Evolutionary conservation across 2,113 vertebrate species (phyloP).

Genomic region (Rhegmatorhina hoffmannsi): DNA sequence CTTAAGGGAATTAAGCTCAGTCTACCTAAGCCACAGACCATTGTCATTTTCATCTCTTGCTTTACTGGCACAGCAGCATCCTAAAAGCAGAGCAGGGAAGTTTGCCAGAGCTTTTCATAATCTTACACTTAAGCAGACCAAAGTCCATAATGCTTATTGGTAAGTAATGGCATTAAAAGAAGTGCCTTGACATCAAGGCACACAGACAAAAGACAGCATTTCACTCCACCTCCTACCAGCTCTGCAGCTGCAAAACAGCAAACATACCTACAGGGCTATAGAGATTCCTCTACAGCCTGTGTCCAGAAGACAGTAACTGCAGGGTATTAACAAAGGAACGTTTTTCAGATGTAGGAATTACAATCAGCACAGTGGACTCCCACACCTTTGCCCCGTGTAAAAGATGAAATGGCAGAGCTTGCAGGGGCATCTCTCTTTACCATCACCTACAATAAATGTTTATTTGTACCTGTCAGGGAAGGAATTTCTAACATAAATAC

Average conservation of each 20-base stretch:
- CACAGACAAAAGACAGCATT: background rate
- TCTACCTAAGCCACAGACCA: background rate
- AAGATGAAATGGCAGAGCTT: constrained; percentile 29
- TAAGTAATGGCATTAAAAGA: background rate
- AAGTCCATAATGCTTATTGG: background rate
- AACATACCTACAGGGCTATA: rapidly evolving
- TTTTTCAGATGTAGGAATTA: background rate
- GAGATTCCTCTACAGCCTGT: background rate
- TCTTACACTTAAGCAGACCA: rapidly evolving
- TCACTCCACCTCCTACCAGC: background rate
- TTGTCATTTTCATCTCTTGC: background rate
- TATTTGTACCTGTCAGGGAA: constrained; percentile 64
- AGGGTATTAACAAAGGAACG: background rate
- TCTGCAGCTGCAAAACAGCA: background rate
- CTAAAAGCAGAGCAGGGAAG: background rate
- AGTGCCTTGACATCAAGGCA: background rate
- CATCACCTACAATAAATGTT: constrained; percentile 12
- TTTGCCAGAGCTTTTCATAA: background rate
- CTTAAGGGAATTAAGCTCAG: background rate
- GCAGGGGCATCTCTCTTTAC: constrained; percentile 31
- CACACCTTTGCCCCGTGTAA: background rate
- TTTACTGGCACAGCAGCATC: background rate
- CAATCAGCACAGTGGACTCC: background rate
- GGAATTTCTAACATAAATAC: constrained; percentile 60
- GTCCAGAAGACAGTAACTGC: background rate